phyloP scores from a whole-genome alignment of 1,140 invertebrate genomes.

The Paracyclopina nana region DNA sequence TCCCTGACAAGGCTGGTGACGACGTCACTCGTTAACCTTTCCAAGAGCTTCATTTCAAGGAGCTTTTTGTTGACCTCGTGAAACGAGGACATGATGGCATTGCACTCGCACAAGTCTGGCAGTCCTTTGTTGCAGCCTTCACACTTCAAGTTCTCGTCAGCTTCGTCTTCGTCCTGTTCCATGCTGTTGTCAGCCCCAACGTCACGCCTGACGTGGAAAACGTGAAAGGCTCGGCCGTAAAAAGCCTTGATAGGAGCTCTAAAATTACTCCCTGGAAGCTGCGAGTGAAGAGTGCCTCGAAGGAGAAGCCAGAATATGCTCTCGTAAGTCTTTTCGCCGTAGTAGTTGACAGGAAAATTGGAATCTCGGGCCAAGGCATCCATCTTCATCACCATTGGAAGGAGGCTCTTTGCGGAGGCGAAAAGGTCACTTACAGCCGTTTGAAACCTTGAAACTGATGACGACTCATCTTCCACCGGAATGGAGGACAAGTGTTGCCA shows the following conservation, averaged over 20 bases:
- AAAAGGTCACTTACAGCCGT: no score
- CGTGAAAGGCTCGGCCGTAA: constrained; percentile 50
- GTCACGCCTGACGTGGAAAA: constrained; percentile 37
- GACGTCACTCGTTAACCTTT: constrained; percentile 53
- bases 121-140: constrained; percentile 45
- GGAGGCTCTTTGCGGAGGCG: no score
- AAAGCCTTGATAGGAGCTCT: constrained; percentile 47
- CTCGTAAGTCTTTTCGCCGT: neutral
- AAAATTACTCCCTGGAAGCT: constrained; percentile 44
- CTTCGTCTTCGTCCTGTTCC: constrained; percentile 19
- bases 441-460: no score
- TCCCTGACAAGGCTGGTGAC: constrained; percentile 56
- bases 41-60: constrained; percentile 50
- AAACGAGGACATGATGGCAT: constrained; percentile 48
- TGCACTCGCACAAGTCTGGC: constrained; percentile 50
- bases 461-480: no score
- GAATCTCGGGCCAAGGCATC: constrained; percentile 11
- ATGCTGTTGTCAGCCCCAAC: constrained; percentile 24
- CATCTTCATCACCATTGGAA: neutral
- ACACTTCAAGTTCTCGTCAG: constrained; percentile 30
- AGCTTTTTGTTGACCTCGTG: constrained; percentile 49
- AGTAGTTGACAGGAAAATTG: constrained; percentile 4
- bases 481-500: no score
- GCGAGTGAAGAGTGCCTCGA: constrained; percentile 42
- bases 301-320: constrained; percentile 26